phyloP scores from a whole-genome alignment of 2,888 invertebrate species.

The Eupithecia dodoneata region DNA sequence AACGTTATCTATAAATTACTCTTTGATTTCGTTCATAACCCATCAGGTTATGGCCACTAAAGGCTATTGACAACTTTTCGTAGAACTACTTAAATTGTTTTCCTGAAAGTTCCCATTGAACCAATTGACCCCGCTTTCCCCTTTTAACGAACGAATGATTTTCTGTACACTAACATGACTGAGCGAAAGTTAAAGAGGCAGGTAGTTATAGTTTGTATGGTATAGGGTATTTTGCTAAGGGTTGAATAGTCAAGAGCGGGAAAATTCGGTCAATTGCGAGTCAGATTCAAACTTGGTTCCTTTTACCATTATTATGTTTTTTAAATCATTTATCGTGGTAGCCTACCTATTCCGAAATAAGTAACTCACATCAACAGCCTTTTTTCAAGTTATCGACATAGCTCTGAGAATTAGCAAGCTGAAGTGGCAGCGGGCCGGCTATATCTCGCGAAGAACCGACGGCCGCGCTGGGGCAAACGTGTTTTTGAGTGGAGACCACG shows the following conservation, averaged over 20 bases:
- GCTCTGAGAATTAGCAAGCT: too few species aligned
- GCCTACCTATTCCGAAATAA: too few species aligned
- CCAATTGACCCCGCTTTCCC: not conserved
- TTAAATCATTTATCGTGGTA: too few species aligned
- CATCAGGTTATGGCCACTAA: too few species aligned
- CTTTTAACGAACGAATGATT: slow-evolving; percentile 5
- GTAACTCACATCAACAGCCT: too few species aligned
- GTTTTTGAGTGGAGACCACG: too few species aligned
- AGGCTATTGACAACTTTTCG: not conserved
- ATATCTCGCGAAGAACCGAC: too few species aligned
- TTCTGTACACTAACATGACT: slow-evolving; percentile 2
- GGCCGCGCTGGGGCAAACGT: too few species aligned
- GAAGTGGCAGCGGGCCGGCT: too few species aligned
- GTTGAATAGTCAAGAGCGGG: not conserved
- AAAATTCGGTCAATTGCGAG: not conserved
- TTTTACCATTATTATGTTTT: not conserved
- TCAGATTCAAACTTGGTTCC: not conserved
- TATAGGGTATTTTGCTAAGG: not conserved
- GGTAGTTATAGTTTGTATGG: not conserved
- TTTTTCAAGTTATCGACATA: too few species aligned
- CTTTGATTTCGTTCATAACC: too few species aligned
- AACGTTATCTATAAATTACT: too few species aligned
- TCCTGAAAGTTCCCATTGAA: not conserved
- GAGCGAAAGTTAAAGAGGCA: not conserved
- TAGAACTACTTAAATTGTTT: not conserved